Conservation (phyloP, 2,888 invertebrate genomes). For the Nephrotoma guestfalica region DNA sequence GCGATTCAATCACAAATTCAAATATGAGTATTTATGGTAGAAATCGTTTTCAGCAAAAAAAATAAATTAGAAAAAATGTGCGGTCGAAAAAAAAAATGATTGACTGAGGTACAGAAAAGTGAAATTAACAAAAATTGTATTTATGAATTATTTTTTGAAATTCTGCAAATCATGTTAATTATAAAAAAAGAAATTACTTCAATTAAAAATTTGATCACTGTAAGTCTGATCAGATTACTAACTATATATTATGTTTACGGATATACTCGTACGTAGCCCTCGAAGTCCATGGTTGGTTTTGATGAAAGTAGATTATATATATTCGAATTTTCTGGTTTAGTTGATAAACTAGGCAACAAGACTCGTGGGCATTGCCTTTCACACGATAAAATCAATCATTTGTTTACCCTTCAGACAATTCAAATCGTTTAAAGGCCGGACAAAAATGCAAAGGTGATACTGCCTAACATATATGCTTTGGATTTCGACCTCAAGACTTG, state of each 20-base stretch:
- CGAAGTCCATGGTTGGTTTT: neutral
- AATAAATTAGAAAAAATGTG: neutral
- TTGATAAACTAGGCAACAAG: no score
- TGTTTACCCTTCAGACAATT: no score
- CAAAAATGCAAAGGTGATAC: no score
- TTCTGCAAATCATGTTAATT: neutral
- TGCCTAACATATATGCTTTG: no score
- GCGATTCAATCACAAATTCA: neutral
- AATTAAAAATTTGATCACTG: neutral
- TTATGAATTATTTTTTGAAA: neutral
- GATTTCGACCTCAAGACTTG: no score
- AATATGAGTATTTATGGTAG: neutral
- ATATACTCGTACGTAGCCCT: neutral
- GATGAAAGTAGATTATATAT: no score
- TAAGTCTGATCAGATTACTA: neutral
- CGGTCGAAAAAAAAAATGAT: neutral
- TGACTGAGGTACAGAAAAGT: neutral
- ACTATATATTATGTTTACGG: neutral
- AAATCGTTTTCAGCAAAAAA: neutral
- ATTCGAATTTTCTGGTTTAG: no score
- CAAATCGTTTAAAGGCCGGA: no score
- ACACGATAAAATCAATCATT: no score
- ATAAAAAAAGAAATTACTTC: neutral
- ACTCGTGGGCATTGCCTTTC: no score
- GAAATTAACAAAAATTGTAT: neutral